A percentile compares a stretch with the other conserved stretches of the same genome.
Conservation (phyloP, 2,797 vertebrate genomes). For the Cirrhinus molitorella region DNA sequence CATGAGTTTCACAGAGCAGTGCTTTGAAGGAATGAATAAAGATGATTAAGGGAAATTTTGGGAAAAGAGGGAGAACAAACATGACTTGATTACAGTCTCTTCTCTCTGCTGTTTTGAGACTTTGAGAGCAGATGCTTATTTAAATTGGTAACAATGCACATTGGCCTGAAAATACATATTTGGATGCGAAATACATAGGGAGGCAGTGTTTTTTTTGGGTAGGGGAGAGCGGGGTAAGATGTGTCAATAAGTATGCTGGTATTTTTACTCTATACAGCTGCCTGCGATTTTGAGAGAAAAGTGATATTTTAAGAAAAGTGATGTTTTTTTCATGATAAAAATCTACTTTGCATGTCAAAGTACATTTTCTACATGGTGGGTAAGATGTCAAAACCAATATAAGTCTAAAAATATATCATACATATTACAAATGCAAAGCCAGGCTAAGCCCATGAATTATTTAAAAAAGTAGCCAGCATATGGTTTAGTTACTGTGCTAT, state of each 20-base stretch:
- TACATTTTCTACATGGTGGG: not conserved
- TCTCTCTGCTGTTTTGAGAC: conserved; percentile 41
- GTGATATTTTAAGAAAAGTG: not conserved
- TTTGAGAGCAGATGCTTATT: conserved; percentile 44
- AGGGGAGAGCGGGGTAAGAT: not conserved
- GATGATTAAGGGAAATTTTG: conserved; percentile 60
- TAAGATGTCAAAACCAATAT: not conserved
- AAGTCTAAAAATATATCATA: not conserved
- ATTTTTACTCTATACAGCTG: conserved; percentile 1
- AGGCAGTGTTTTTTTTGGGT: not conserved
- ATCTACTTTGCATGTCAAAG: not conserved
- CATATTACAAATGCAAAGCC: conserved; percentile 1
- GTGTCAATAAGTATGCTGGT: not conserved
- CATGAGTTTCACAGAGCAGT: conserved; percentile 50
- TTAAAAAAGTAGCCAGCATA: conserved; percentile 2
- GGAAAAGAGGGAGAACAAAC: conserved; percentile 52
- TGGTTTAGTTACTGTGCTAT: not conserved
- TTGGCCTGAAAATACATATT: conserved; percentile 26
- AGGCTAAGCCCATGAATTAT: not conserved
- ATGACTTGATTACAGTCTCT: conserved; percentile 51
- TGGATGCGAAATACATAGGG: conserved; percentile 19
- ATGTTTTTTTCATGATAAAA: not conserved
- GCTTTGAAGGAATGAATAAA: conserved; percentile 61
- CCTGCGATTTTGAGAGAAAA: not conserved
- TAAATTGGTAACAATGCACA: conserved; percentile 30